Conservation (phyloP, 2,797 vertebrate genomes). For the Arctocebus calabarensis region DNA sequence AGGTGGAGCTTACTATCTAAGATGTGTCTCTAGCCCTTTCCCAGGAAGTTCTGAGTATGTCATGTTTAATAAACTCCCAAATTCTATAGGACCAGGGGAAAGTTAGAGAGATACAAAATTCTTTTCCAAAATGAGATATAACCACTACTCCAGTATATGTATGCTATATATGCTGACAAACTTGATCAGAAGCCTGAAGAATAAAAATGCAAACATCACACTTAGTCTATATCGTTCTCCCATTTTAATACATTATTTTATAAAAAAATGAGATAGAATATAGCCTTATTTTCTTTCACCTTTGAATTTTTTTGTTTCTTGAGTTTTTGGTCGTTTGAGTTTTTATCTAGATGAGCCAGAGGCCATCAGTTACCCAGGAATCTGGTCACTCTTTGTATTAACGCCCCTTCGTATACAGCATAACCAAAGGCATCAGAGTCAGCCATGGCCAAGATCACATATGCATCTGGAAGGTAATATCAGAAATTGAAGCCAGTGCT, state of each 20-base stretch:
- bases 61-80: conserved; percentile 7
- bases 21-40: neutral
- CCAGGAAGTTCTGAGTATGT: neutral
- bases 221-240: too few relatives aligned
- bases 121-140: conserved; percentile 36
- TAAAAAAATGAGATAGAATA: conserved; percentile 19
- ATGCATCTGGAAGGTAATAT: neutral
- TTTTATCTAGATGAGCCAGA: conserved; percentile 45
- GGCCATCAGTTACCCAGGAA: neutral
- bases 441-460: neutral
- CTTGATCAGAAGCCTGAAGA: too few relatives aligned
- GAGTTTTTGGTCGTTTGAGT: conserved; percentile 25
- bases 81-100: neutral
- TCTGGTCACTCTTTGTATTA: neutral
- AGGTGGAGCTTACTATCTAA: neutral
- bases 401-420: neutral
- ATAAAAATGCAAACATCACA: too few relatives aligned
- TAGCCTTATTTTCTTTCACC: neutral
- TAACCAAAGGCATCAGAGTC: neutral
- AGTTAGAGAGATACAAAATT: neutral
- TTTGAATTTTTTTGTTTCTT: conserved; percentile 48
- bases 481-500: conserved; percentile 12
- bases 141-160: neutral
- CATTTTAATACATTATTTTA: too few relatives aligned
- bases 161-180: too few relatives aligned